These are phyloP conservation scores for Scrobipalpa atriplicella DNA, from an alignment of 2,888 invertebrate species.

Conservation along the genomic window DNA sequence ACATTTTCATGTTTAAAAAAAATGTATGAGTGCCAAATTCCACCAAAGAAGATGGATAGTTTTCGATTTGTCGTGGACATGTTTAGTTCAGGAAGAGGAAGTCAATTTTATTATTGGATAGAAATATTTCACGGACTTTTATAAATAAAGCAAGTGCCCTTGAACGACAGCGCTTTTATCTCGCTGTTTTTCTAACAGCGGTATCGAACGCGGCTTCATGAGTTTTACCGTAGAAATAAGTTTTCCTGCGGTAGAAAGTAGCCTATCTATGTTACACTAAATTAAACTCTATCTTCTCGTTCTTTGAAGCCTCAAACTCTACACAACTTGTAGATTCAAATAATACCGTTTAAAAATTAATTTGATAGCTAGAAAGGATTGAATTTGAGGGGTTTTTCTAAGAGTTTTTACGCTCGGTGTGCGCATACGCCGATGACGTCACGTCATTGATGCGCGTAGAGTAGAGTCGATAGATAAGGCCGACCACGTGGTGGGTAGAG, in stretches of 20 bases:
- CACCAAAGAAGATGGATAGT: too few relatives aligned
- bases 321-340: not conserved
- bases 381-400: not conserved
- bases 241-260: too few relatives aligned
- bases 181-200: too few relatives aligned
- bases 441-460: not conserved
- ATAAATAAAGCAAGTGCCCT: too few relatives aligned
- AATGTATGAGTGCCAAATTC: too few relatives aligned
- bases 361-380: not conserved
- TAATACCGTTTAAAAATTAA: not conserved
- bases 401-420: constrained; percentile 5
- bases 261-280: not conserved
- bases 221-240: too few relatives aligned
- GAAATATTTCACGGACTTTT: not conserved
- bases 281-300: not conserved
- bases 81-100: not conserved
- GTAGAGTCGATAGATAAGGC: not conserved
- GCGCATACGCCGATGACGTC: constrained; percentile 5
- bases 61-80: not conserved
- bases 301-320: not conserved
- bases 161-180: too few relatives aligned
- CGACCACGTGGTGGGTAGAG: not conserved
- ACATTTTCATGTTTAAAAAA: too few relatives aligned
- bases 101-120: not conserved
- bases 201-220: too few relatives aligned